Evolutionary conservation across 1,140 invertebrate genomes (phyloP), one percentile per base, ranked within the genome.

Genomic region (Drosophila dunni): DNA sequence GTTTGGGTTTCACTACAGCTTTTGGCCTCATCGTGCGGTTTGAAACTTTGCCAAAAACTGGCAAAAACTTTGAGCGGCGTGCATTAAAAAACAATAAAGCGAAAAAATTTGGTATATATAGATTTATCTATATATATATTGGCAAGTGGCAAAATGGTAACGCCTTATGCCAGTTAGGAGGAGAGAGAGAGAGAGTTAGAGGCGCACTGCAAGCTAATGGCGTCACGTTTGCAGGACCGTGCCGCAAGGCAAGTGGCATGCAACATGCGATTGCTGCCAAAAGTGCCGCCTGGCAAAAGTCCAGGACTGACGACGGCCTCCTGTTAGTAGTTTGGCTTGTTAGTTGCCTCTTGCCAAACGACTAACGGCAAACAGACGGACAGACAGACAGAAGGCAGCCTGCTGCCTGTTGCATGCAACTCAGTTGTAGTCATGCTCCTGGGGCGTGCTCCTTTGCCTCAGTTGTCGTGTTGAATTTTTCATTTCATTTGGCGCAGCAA

Each of bases 211-310:
- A 58, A 54, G 79, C 83, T 88, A 88, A 88, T 88, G 80, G 83
- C 84, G 80, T 88, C 83, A 88, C 83, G 83, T 88, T 89, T 89
- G 80, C 67, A 60, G 53, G 68, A 61, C 51, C 76, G 63, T 82
- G 78, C 84, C 84, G 78, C 71, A 68, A 61, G 65, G 79, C 82
- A 84, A 90, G 85, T 91, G 88, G 88, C 88, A 91, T 91, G 88
- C 88, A 91, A 91, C 88, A 91, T 91, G 88, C 88, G 88, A 91
- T 91, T 91, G 88, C 88, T 91, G 88, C 88, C 88, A 91, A 91
- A 88, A 89, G 84, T 88, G 84, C 84, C 74, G 84, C 80, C 84
- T 89, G 84, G 84, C 84, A 89, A 84, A 56, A 83, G 76, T 83
- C 84, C 83, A 88, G 75, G 71, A 56, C 51, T 46, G 76, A 68